Evolutionary conservation across 2,888 invertebrate genomes (phyloP), one percentile per base, ranked within the genome.

Genomic region (Eristalinus sepulchralis): DNA sequence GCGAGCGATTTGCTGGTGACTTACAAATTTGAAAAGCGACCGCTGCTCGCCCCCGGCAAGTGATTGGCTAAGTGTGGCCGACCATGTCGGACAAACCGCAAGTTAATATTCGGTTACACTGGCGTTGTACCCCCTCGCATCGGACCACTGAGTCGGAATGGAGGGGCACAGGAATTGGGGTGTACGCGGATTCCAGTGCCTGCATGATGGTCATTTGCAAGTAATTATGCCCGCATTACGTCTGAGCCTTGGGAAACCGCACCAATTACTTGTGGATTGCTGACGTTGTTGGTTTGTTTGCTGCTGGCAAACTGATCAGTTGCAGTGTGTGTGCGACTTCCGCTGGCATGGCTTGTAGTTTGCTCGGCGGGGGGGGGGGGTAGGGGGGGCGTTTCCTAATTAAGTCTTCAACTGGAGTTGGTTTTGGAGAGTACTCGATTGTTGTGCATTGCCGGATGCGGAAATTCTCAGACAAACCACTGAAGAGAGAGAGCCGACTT

Each of bases 211-310:
- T 67, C 66, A 68, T 62, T 47, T 24, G 70, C 53, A 73, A 75
- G 70, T 75, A 83, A 75, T 83, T 79, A 79, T 79, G 73, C 59
- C 55, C 8, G 31, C 31, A 79, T 83, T 83, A 71, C 47, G 70
- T 70, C 79, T 31, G 75, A 47, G 47, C 60, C 39, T 53, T 17
- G 60, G 59, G 20, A 60, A 68, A 75, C 73, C 57, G 20, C 70
- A 71, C 13, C 34, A 24, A 77, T 60, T 77, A 70, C 63, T 78
- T 64, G 62, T 11, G 63, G 39, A 78, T 64, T 27, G 27, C 53
- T 31, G 13, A 63, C 22, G 24, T 33, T 36, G 22, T 20, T 39
- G 57, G 11, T 34, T 63, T 71, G 60, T 66, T 76, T 76, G 66
- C 47, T 5, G 36, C 3, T 47, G 36, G 64, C 62, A 57, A 68